These are phyloP conservation scores for Acrocera orbiculus DNA, from an alignment of 2,888 invertebrate genomes.

Conservation along the genomic window DNA sequence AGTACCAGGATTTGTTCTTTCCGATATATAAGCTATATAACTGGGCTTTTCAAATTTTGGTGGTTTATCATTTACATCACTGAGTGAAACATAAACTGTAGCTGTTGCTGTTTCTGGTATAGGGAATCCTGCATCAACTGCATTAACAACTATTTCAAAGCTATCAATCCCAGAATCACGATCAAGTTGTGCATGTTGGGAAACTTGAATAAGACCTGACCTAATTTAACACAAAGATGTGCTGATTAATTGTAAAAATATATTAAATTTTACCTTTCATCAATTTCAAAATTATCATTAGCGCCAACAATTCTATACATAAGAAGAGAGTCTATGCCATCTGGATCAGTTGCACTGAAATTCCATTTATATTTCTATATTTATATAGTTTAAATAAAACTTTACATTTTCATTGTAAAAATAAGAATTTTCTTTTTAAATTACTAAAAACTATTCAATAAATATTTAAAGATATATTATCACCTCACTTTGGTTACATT, in stretches of 20 bases:
- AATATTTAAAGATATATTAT: too few species aligned
- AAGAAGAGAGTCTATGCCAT: conserved; percentile 51
- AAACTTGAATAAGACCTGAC: conserved; percentile 50
- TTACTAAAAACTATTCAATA: too few species aligned
- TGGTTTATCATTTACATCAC: conserved; percentile 67
- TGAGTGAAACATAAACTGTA: conserved; percentile 50
- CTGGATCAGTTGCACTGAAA: conserved; percentile 62
- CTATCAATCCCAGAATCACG: conserved; percentile 46
- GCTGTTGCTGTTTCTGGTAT: conserved; percentile 63
- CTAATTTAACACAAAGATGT: conserved; percentile 24
- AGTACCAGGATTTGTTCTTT: conserved; percentile 43
- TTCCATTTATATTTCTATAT: too few species aligned
- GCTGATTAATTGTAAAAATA: conserved; percentile 1
- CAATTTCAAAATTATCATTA: conserved; percentile 59
- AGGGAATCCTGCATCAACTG: conserved; percentile 56
- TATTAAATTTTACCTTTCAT: conserved; percentile 39
- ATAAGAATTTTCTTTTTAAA: too few species aligned
- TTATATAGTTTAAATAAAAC: too few species aligned
- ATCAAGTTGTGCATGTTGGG: conserved; percentile 54
- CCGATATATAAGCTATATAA: conserved; percentile 51
- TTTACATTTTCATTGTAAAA: too few species aligned
- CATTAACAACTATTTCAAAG: conserved; percentile 54
- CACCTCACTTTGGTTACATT: conserved; percentile 52
- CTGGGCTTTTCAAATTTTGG: conserved; percentile 50
- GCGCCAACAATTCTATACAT: conserved; percentile 57